phyloP scores from a whole-genome alignment of 2,113 vertebrate genomes.

The Fregetta grallaria region DNA sequence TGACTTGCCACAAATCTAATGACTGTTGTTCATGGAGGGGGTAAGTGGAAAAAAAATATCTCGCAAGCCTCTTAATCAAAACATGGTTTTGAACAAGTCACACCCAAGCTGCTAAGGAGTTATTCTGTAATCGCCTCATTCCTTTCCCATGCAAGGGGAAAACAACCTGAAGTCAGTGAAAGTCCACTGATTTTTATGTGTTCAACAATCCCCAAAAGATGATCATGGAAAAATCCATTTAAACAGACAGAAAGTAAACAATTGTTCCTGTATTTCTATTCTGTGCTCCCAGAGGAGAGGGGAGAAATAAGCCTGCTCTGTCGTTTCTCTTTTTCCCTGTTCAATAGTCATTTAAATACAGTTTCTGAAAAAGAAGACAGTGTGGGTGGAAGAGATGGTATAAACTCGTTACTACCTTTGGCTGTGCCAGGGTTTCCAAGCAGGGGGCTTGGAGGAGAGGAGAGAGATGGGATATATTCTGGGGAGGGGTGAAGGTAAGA shows the following conservation, averaged over 20 bases:
- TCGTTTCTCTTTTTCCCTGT: neutral
- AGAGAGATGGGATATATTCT: neutral
- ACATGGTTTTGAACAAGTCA: neutral
- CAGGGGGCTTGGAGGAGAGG: neutral
- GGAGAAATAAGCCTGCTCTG: neutral
- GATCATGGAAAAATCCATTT: neutral
- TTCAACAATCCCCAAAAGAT: neutral
- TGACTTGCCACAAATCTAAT: neutral
- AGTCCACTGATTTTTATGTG: neutral
- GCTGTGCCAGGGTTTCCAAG: neutral
- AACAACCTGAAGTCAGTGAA: constrained; percentile 10
- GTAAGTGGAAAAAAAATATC: neutral
- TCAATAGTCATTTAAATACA: neutral
- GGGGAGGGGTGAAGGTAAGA: neutral
- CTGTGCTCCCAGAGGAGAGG: neutral
- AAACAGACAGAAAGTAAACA: neutral
- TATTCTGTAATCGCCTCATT: constrained; percentile 37
- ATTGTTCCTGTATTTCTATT: neutral
- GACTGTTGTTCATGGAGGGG: neutral
- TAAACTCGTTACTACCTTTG: neutral
- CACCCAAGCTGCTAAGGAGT: constrained; percentile 20
- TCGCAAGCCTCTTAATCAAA: constrained; percentile 26
- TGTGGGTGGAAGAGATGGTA: neutral
- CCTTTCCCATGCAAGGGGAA: neutral
- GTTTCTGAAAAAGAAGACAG: neutral